Conservation (phyloP, 2,888 invertebrate species). For the Drosophila phalerata region DNA sequence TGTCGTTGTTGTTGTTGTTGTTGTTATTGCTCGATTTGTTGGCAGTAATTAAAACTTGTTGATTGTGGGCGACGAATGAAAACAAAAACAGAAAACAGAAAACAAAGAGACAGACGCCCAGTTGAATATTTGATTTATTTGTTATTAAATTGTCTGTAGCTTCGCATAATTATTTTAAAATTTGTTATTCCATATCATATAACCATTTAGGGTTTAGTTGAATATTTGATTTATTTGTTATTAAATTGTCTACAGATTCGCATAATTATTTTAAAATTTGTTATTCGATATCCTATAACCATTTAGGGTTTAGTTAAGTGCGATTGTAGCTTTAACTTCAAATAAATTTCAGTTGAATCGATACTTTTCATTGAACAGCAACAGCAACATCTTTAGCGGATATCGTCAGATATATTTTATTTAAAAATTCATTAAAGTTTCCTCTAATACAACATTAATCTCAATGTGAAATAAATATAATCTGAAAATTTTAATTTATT, state of each 20-base stretch:
- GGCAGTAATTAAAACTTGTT: constrained; percentile 73
- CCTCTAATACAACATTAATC: neutral
- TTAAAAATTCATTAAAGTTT: neutral
- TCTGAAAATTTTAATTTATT: too few species aligned
- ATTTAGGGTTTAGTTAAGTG: constrained; percentile 24
- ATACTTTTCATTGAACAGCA: constrained; percentile 2
- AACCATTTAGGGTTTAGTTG: too few species aligned
- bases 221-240: constrained; percentile 62
- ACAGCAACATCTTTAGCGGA: neutral
- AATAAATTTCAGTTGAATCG: constrained; percentile 16
- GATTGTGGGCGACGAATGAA: constrained; percentile 63
- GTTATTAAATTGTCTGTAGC: constrained; percentile 15
- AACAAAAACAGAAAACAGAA: constrained; percentile 8
- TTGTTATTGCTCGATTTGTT: constrained; percentile 33
- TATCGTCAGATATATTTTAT: neutral
- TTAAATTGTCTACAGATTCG: constrained; percentile 14
- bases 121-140: constrained; percentile 62
- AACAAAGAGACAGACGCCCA: constrained; percentile 32
- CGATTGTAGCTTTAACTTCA: neutral
- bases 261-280: constrained; percentile 9
- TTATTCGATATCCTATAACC: constrained; percentile 14
- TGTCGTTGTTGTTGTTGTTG: constrained; percentile 21
- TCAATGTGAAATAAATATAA: too few species aligned
- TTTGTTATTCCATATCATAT: neutral
- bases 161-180: constrained; percentile 13